Evolutionary conservation across 2,888 invertebrate species (phyloP), one percentile per base, ranked within the genome.

Genomic region (Saturnia japonica): DNA sequence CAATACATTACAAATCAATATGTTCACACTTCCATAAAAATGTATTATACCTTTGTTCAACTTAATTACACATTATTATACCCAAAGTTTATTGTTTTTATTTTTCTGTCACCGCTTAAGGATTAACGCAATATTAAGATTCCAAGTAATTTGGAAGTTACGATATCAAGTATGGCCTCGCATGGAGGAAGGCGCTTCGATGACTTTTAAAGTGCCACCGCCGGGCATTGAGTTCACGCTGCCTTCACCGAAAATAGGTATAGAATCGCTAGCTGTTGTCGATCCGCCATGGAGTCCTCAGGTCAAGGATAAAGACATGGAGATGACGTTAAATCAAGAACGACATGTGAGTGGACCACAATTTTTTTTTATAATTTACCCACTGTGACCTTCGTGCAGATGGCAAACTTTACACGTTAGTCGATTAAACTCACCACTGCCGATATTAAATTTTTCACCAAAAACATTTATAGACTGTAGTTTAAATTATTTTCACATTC

Each of bases 231-330:
- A 99, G 87, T 99, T 99, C 86, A 99, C 99, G 0, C 93, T 99
- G 68, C 99, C 99, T 0, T 99, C 99, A 0, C 99, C 99, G 0
- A 99, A 99, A 87, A 99, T 99, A 77, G 99, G 99, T 4, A 97
- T 99, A 60, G 99, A 98, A 89, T 97, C 97, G 45, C 91, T 98
- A 73, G 98, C 98, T 0, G 98, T 99, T 0, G 98, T 99, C 0
- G 99, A 99, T 94, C 99, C 99, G 16, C 99, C 99, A 0, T 99
- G 99, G 99, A 98, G 98, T 95, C 98, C 99, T 1, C 97, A 98
- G 85, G 98, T 98, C 72, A 99, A 99, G 91, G 99, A 99, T 28
- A 99, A 99, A 92, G 99, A 99, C 72, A 99, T 99, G 95, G 99
- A 99, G 94, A 98, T 99, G 82, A 99, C 99, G 0, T 96, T 99